A percentile compares a stretch with the other conserved stretches of the same genome.
phyloP scores from a whole-genome alignment of 2,888 invertebrate species.

The Catocala nupta region DNA sequence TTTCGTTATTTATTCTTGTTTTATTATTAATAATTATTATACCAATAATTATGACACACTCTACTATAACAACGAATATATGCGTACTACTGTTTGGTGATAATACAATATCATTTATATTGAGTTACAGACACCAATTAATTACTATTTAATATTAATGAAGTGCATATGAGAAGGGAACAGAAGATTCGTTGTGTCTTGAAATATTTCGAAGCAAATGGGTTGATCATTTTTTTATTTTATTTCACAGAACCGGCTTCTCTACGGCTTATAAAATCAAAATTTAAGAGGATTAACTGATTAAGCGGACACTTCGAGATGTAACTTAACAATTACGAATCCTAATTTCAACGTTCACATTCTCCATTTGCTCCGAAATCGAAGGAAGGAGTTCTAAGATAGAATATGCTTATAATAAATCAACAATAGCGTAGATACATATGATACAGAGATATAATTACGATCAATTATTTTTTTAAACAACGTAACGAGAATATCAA shows the following conservation, averaged over 20 bases:
- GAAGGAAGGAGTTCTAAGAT: constrained; percentile 56
- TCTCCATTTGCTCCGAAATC: constrained; percentile 52
- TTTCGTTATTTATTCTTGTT: constrained; percentile 70
- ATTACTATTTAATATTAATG: constrained; percentile 68
- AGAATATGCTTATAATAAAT: constrained; percentile 82
- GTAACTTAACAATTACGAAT: constrained; percentile 38
- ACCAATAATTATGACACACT: constrained; percentile 74
- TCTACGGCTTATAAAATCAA: no score
- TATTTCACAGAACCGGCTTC: no score
- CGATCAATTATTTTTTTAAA: constrained; percentile 77
- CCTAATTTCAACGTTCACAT: constrained; percentile 40
- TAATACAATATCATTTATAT: constrained; percentile 64
- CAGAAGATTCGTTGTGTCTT: constrained; percentile 78
- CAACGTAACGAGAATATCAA: constrained; percentile 85
- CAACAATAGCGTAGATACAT: constrained; percentile 82
- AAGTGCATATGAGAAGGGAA: constrained; percentile 63
- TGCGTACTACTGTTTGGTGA: constrained; percentile 71
- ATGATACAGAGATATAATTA: constrained; percentile 79
- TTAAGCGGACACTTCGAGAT: constrained; percentile 17
- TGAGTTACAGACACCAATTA: constrained; percentile 84
- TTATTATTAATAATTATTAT: constrained; percentile 67
- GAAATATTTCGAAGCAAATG: constrained; percentile 59
- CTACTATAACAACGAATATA: constrained; percentile 79
- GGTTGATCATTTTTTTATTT: constrained; percentile 8
- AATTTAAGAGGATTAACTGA: neutral